Evolutionary conservation across 30 jellyfish, hydroid and myxozoan genomes (phyloP).

Genomic region (Clytia hemisphaerica): DNA sequence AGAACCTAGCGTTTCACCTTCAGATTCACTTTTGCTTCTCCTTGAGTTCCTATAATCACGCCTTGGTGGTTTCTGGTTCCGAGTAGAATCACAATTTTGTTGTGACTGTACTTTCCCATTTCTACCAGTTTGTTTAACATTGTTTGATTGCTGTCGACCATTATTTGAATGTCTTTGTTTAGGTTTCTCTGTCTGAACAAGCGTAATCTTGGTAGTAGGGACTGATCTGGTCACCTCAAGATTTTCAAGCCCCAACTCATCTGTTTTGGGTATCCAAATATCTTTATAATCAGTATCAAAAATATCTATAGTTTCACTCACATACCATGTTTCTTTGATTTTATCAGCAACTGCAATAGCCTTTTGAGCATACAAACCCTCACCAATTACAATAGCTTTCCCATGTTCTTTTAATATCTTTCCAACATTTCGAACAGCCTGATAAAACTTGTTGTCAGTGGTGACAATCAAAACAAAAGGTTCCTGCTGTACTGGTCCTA

Average conservation of each 20-base stretch:
- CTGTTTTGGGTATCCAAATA: constrained; percentile 15
- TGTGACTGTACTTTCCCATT: too few species aligned
- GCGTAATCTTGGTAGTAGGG: constrained; percentile 13
- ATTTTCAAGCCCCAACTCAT: constrained; percentile 5
- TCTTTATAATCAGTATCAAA: constrained; percentile 4
- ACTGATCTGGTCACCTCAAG: constrained; percentile 15
- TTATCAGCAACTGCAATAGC: constrained; percentile 33
- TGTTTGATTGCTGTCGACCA: too few species aligned
- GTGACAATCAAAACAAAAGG: background rate
- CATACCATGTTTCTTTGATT: constrained; percentile 3
- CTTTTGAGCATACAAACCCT: background rate
- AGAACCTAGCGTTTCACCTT: too few species aligned
- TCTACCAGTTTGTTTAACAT: too few species aligned
- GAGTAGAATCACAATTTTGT: too few species aligned
- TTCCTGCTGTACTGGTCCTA: background rate
- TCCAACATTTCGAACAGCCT: background rate
- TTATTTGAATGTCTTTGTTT: too few species aligned
- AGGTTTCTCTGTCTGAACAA: too few species aligned
- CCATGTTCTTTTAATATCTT: background rate
- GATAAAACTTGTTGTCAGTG: background rate
- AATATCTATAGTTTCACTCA: constrained; percentile 6
- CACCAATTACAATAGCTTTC: constrained; percentile 16
- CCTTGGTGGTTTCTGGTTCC: too few species aligned
- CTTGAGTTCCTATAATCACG: too few species aligned
- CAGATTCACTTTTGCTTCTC: too few species aligned